Conservation (phyloP, 2,113 vertebrate species). For the Todiramphus saurophagus region DNA sequence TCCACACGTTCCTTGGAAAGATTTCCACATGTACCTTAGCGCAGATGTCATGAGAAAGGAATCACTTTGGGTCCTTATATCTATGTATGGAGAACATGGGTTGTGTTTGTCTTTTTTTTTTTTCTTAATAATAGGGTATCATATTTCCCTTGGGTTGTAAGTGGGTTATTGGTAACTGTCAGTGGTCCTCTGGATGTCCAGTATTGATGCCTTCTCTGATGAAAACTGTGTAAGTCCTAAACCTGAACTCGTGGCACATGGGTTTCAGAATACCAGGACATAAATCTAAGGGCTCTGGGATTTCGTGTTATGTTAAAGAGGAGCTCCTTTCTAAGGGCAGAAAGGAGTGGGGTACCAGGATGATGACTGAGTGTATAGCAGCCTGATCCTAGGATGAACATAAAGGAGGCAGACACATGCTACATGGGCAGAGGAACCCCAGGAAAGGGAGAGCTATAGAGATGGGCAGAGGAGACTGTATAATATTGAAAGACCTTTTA, state of each 20-base stretch:
- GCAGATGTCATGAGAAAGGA: background rate
- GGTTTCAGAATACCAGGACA: background rate
- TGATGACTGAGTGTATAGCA: background rate
- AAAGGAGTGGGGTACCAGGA: background rate
- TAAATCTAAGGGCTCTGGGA: background rate
- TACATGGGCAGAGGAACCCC: background rate
- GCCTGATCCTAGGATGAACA: background rate
- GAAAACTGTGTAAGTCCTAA: background rate
- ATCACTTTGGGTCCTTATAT: background rate
- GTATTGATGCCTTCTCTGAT: background rate
- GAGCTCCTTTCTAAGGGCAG: background rate
- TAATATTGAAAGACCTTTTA: background rate
- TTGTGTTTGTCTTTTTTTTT: background rate
- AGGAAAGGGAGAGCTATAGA: background rate
- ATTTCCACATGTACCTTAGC: background rate
- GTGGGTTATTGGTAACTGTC: background rate
- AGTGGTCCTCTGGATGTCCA: background rate
- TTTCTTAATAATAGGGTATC: background rate
- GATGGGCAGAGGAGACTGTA: background rate
- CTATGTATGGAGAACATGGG: background rate
- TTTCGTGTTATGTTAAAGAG: background rate
- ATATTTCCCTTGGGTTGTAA: background rate
- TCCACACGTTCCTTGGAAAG: background rate
- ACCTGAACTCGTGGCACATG: fast-evolving
- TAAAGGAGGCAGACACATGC: background rate